Evolutionary conservation across 1,140 invertebrate genomes (phyloP).

Genomic region (Nasonia longicornis): DNA sequence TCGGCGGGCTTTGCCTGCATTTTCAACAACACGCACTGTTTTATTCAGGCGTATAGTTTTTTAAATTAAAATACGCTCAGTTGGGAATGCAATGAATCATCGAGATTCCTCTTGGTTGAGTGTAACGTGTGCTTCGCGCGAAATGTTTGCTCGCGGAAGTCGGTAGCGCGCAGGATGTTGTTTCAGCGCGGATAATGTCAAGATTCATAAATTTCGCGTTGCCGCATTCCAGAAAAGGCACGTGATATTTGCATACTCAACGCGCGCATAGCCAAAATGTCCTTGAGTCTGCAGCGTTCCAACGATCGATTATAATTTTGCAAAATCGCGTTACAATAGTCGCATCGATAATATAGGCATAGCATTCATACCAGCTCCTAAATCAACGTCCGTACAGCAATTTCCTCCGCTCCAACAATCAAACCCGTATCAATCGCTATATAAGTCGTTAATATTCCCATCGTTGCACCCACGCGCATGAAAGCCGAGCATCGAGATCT

Average conservation of each 20-base stretch:
- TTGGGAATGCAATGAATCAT: not conserved
- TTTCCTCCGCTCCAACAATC: slow-evolving; percentile 12
- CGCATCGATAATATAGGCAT: not conserved
- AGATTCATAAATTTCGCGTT: not conserved
- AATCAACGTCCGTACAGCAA: not conserved
- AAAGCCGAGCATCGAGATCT: slow-evolving; percentile 27
- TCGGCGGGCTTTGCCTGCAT: not conserved
- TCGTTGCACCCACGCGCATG: not conserved
- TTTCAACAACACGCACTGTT: not conserved
- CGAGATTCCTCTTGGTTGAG: not conserved
- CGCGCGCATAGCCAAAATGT: not conserved
- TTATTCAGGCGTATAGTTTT: not conserved
- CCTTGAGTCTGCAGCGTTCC: not conserved
- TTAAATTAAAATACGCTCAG: not conserved
- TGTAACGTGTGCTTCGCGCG: too few relatives aligned
- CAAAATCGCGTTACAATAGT: not conserved
- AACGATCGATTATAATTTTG: not conserved
- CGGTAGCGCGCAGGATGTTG: not conserved
- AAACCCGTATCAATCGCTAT: slow-evolving; percentile 28
- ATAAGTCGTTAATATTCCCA: slow-evolving; percentile 33
- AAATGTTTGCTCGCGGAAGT: not conserved
- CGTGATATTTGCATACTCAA: not conserved
- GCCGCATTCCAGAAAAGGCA: not conserved
- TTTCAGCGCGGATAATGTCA: slow-evolving; percentile 2
- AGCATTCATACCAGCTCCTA: too few relatives aligned